Conservation (phyloP, 2,113 vertebrate species). For the Amphilophus citrinellus region DNA sequence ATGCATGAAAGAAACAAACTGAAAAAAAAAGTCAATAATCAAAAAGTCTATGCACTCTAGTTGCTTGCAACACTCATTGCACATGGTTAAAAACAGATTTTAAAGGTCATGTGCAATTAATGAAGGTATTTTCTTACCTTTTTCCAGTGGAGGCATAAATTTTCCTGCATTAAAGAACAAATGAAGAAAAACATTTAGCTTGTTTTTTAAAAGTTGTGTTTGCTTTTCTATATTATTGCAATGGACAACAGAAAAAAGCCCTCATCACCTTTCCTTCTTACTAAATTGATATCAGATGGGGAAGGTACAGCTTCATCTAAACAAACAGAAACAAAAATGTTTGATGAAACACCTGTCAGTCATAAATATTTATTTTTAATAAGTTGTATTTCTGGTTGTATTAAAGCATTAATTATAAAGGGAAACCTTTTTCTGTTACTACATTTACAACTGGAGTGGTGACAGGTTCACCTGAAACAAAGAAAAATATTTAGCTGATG, state of each 20-base stretch:
- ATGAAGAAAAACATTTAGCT: not conserved
- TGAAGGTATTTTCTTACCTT: conserved; percentile 71
- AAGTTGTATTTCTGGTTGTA: not conserved
- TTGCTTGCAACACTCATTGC: conserved; percentile 5
- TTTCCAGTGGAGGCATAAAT: conserved; percentile 79
- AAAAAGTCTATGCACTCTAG: conserved; percentile 24
- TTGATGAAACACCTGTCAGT: not conserved
- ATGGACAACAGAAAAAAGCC: not conserved
- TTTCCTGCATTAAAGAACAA: conserved; percentile 65
- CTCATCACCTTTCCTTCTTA: conserved; percentile 78
- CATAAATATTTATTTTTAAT: not conserved
- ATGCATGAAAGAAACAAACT: conserved; percentile 30
- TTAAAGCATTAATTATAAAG: conserved; percentile 6
- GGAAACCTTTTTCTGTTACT: conserved; percentile 66
- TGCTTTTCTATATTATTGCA: not conserved
- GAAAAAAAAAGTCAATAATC: not conserved
- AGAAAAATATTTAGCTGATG: not conserved
- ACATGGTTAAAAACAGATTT: not conserved
- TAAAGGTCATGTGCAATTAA: not conserved
- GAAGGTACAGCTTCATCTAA: conserved; percentile 61
- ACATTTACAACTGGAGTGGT: conserved; percentile 42
- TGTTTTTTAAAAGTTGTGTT: not conserved
- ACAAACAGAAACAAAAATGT: not conserved
- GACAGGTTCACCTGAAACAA: conserved; percentile 54
- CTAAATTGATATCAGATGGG: conserved; percentile 55